Conservation (phyloP, 2,888 invertebrate species). For the Artemia sp. region DNA sequence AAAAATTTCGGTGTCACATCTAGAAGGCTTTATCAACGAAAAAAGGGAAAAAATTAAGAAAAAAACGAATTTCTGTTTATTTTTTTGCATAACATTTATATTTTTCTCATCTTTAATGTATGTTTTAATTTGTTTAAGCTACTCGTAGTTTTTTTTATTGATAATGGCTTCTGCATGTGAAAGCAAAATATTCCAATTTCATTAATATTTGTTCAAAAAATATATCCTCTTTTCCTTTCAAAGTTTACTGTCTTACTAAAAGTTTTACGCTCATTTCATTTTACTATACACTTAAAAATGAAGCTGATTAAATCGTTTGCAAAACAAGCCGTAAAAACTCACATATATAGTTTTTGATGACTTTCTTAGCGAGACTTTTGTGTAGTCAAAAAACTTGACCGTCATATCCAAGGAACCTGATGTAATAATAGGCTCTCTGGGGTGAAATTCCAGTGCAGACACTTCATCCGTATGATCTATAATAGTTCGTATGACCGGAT, state of each 20-base stretch:
- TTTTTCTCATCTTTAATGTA: too few species aligned
- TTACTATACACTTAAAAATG: background rate
- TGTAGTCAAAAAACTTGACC: constrained; percentile 90
- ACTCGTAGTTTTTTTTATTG: too few species aligned
- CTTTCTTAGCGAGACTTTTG: constrained; percentile 94
- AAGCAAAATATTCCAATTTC: too few species aligned
- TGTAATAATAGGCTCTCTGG: constrained; percentile 77
- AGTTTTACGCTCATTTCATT: background rate
- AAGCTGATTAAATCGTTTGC: background rate
- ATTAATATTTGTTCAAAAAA: too few species aligned
- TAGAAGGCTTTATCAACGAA: too few species aligned
- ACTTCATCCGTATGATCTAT: constrained; percentile 97
- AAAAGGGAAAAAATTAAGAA: too few species aligned
- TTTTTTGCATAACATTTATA: too few species aligned
- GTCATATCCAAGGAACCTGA: constrained; percentile 89
- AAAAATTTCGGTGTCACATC: too few species aligned
- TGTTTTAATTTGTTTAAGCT: too few species aligned
- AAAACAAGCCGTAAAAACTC: constrained; percentile 27
- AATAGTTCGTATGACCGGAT: constrained; percentile 91
- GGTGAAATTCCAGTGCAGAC: constrained; percentile 89
- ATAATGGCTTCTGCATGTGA: too few species aligned
- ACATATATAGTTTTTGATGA: constrained; percentile 87
- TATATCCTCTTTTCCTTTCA: background rate
- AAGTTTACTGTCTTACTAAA: background rate
- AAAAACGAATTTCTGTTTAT: too few species aligned